Evolutionary conservation across 2,888 invertebrate species (phyloP), one percentile per base, ranked within the genome.

Genomic region (Scaptomyza flava): DNA sequence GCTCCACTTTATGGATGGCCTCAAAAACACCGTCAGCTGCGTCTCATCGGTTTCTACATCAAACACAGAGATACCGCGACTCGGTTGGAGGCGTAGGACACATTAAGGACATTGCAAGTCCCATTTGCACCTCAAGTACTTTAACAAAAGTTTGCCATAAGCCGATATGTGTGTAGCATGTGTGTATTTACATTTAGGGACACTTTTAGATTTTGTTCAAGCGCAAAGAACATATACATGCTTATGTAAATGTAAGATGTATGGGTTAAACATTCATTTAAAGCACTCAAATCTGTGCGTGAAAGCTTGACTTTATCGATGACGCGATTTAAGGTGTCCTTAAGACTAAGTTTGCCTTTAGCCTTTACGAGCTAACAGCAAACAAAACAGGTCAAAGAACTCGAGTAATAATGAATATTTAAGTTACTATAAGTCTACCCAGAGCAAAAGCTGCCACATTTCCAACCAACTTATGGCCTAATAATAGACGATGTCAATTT

Each of bases 51-150:
- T 45, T 60, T 51, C 43, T 48, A 75, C 79, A 84, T 84, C 79
- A 82, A 84, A 87, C 81, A 81, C 63, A 75, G 66, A 66, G 54
- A 61, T 45, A 47, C 17, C 7, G 3, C 12, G 31, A 36, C 9
- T 17, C 20, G 23, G 30, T 17, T 27, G 23, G n/a, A n/a, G n/a
- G 3, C 23, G 11, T 20, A 46, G 46, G 17, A 14, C 31, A 14
- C 31, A 34, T 48, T 61, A 41, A 64, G 74, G 52, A 72, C 68
- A 72, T 58, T 58, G 57, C 73, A 67, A 66, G 57, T 66, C 60
- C 76, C 69, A 87, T 87, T 82, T 68, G 68, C 87, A 82, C 82
- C 85, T 82, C 76, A 84, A 82, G 82, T 84, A 69, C 87, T 85
- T 72, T 60, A 67, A 31, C 47, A 61, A 63, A 71, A 67, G 45